phyloP scores from a whole-genome alignment of 2,888 invertebrate species.

The Rhingia rostrata region DNA sequence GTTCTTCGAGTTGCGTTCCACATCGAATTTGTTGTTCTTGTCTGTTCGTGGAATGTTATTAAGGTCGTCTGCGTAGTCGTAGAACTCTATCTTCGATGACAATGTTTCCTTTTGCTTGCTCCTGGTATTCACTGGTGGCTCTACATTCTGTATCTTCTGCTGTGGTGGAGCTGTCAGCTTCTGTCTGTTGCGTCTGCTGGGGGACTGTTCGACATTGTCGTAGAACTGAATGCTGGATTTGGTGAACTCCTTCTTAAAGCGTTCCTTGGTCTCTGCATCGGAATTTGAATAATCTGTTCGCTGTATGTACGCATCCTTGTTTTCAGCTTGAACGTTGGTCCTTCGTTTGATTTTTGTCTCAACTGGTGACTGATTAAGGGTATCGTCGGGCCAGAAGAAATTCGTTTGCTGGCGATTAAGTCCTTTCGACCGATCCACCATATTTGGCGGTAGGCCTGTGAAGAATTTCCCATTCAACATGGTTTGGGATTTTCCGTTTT shows the following conservation, averaged over 20 bases:
- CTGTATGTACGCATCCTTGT: constrained; percentile 27
- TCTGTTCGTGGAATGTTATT: constrained; percentile 80
- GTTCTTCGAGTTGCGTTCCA: constrained; percentile 81
- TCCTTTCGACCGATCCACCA: constrained; percentile 79
- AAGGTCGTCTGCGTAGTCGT: constrained; percentile 79
- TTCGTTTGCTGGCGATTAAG: constrained; percentile 81
- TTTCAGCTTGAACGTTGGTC: constrained; percentile 77
- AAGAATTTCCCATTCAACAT: constrained; percentile 83
- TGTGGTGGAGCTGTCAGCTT: constrained; percentile 76
- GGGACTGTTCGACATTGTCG: constrained; percentile 77
- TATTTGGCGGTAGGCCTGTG: constrained; percentile 81
- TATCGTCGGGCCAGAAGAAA: constrained; percentile 83
- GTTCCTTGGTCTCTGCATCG: constrained; percentile 79
- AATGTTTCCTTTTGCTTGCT: constrained; percentile 79
- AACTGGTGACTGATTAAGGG: constrained; percentile 77
- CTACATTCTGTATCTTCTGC: constrained; percentile 66
- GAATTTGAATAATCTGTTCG: constrained; percentile 46
- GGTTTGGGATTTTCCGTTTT: background rate
- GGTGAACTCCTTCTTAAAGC: constrained; percentile 81
- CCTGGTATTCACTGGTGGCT: constrained; percentile 75
- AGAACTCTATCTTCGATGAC: constrained; percentile 81
- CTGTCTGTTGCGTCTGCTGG: constrained; percentile 56
- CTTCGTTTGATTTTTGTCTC: constrained; percentile 78
- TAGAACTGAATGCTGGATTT: constrained; percentile 82
- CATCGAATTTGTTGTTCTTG: constrained; percentile 80